phyloP scores from a whole-genome alignment of 1,140 invertebrate species.

The Leptinotarsa defecta region DNA sequence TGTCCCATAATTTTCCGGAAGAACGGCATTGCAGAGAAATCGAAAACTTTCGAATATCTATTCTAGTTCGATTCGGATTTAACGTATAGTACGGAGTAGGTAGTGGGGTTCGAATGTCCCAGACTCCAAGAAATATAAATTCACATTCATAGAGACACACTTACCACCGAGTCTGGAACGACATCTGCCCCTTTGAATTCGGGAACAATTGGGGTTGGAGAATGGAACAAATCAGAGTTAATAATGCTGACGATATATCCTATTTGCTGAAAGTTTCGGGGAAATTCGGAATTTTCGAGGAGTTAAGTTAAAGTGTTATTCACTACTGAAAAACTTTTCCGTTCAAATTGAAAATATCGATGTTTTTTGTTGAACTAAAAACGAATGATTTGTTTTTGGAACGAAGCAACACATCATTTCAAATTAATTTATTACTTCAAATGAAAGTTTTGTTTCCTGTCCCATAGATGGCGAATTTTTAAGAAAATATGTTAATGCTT shows the following conservation, averaged over 20 bases:
- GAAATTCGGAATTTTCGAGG: not conserved
- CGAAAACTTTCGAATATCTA: constrained; percentile 21
- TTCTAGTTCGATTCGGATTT: constrained; percentile 10
- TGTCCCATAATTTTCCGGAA: constrained; percentile 16
- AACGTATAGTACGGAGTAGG: not conserved
- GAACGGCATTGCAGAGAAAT: constrained; percentile 16
- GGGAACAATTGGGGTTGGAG: constrained; percentile 7
- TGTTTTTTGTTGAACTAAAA: no score
- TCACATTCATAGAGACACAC: constrained; percentile 8
- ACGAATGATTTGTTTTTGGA: no score
- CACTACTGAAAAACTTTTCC: not conserved
- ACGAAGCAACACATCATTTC: no score
- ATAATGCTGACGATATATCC: constrained; percentile 6
- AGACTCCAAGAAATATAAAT: constrained; percentile 3
- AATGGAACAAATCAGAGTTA: constrained; percentile 6
- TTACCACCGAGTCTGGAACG: constrained; percentile 1
- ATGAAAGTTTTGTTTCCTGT: no score
- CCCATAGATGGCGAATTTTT: no score
- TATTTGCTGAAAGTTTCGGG: not conserved
- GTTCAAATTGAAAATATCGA: no score
- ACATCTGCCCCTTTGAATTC: constrained; percentile 7
- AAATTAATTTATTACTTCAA: no score
- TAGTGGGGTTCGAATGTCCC: not conserved
- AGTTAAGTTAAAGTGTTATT: not conserved
- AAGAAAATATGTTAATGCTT: no score